Evolutionary conservation across 2,888 invertebrate species (phyloP).

Genomic region (Pantelozetes paolii): DNA sequence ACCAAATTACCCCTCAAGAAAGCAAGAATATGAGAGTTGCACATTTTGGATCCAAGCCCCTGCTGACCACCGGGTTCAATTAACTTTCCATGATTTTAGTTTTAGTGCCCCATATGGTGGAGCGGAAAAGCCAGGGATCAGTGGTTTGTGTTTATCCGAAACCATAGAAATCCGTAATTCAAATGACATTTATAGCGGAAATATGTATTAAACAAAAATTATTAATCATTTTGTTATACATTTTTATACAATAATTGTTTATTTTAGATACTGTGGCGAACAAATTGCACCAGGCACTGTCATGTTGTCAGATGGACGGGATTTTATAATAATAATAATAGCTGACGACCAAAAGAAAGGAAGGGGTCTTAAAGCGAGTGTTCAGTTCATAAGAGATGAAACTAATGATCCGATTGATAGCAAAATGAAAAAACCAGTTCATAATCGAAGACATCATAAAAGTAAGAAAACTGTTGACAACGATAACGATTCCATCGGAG

Average conservation of each 20-base stretch:
- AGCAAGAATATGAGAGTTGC: conserved; percentile 44
- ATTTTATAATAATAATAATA: conserved; percentile 45
- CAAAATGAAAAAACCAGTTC: background rate
- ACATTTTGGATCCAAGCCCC: conserved; percentile 45
- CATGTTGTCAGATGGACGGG: conserved; percentile 43
- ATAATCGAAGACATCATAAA: too few species aligned
- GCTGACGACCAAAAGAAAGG: conserved; percentile 45
- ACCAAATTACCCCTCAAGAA: conserved; percentile 45
- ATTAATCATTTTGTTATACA: background rate
- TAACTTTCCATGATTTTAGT: conserved; percentile 31
- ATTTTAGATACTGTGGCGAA: conserved; percentile 44
- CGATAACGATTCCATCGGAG: too few species aligned
- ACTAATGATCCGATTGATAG: background rate
- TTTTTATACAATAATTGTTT: conserved; percentile 20
- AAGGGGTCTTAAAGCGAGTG: conserved; percentile 44
- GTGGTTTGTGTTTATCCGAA: conserved; percentile 19
- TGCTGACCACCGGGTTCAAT: background rate
- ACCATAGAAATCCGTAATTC: conserved; percentile 20
- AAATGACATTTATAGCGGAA: background rate
- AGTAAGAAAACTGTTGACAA: background rate
- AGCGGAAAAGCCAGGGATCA: background rate
- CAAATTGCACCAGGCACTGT: conserved; percentile 44
- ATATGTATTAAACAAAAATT: background rate
- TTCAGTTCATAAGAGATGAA: conserved; percentile 23
- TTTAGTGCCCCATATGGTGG: conserved; percentile 5